Evolutionary conservation across 2,888 invertebrate genomes (phyloP).

Genomic region (Suillia variegata): DNA sequence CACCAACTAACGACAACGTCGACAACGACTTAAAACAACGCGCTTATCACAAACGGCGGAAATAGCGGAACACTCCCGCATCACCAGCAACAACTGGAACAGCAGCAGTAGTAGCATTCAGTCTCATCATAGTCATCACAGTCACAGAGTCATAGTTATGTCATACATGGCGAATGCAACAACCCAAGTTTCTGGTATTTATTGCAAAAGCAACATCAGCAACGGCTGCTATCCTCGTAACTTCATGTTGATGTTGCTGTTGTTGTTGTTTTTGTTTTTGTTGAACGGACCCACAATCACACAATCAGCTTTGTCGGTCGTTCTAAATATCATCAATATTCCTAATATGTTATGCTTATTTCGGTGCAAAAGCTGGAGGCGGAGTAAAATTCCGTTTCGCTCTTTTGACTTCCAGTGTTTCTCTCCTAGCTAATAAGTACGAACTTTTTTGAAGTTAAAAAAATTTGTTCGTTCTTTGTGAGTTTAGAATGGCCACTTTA

Average conservation of each 20-base stretch:
- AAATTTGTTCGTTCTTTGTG: no score
- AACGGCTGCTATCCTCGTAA: no score
- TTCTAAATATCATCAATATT: background rate
- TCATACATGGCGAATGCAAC: background rate
- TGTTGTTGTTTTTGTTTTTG: no score
- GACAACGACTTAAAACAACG: background rate
- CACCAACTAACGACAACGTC: constrained; percentile 1
- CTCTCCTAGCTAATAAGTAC: no score
- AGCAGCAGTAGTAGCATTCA: background rate
- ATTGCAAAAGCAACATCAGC: background rate
- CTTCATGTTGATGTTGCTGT: background rate
- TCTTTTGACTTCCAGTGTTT: no score
- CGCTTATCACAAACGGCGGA: background rate
- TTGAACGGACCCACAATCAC: background rate
- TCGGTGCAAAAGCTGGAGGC: no score
- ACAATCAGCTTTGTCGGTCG: background rate
- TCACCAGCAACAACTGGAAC: background rate
- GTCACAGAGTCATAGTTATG: background rate
- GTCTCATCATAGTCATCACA: background rate
- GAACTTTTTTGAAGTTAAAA: no score
- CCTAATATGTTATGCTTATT: no score
- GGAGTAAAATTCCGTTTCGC: no score
- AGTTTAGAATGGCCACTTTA: no score
- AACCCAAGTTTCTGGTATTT: background rate
- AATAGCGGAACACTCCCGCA: background rate